These are phyloP conservation scores for Anorthoa munda DNA, from an alignment of 2,888 invertebrate species.

Conservation along the genomic window DNA sequence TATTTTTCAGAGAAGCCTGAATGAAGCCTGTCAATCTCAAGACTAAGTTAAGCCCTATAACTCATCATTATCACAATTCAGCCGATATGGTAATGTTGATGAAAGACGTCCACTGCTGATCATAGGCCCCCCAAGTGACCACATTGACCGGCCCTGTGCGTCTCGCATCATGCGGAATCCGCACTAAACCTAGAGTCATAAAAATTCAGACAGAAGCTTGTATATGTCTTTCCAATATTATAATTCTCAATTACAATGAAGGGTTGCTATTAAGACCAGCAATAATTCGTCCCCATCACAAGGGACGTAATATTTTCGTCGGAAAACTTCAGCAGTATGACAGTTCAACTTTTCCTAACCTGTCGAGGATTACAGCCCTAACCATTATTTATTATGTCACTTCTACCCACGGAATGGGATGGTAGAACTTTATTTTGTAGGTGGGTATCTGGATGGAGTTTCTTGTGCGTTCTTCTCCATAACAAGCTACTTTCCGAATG, in stretches of 20 bases:
- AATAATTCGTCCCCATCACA: slow-evolving; percentile 5
- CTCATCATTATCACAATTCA: no score
- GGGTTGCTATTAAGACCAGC: slow-evolving; percentile 17
- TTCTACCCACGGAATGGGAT: slow-evolving; percentile 5
- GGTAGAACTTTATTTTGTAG: slow-evolving; percentile 12
- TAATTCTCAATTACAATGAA: slow-evolving; percentile 25
- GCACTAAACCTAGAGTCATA: neutral
- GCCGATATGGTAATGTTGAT: no score
- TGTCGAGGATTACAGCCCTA: slow-evolving; percentile 38
- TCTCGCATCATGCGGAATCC: no score
- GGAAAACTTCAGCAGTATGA: slow-evolving; percentile 46
- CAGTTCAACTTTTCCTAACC: slow-evolving; percentile 52
- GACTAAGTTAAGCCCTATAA: no score
- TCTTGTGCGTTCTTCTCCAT: no score
- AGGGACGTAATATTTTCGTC: slow-evolving; percentile 42
- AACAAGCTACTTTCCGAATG: no score
- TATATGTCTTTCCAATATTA: neutral
- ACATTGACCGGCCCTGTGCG: no score
- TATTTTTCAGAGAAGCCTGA: no score
- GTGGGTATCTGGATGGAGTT: neutral
- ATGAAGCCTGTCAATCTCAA: no score
- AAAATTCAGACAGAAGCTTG: slow-evolving; percentile 1
- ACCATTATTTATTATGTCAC: slow-evolving; percentile 48
- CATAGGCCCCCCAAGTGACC: no score
- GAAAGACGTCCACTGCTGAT: no score